Base-by-base conservation (phyloP, 2,797 vertebrate species). In the Clarias fuscus region DNA sequence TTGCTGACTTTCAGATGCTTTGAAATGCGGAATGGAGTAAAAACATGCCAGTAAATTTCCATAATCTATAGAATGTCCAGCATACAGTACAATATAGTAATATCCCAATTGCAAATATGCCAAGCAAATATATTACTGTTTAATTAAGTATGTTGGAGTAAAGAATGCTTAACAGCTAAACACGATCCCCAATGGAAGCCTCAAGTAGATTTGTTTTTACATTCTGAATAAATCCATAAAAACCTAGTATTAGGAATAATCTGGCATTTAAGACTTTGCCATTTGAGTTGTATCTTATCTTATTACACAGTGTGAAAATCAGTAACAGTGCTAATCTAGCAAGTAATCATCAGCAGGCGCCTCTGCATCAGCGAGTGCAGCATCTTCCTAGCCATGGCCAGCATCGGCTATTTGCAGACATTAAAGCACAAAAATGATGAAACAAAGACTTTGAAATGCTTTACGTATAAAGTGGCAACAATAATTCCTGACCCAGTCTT, bases 301-400 rank as follows among this genome's bases (percentile, higher is more conserved):
- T 53, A 48, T 65, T 67, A 58, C 61, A 75, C 24, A 61, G 53
- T 3, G 22, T 70, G 14, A 83, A 86, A 83, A 61, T 40, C 53
- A 56, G 53, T 56, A 13, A 79, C 24, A 73, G 40, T 27, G 79
- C 5, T 58, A 82, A 40, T 65, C 22, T 24, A 37, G 59, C 43
- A 85, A 33, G 90, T 94, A 87, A 93, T 92, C 92, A 84, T 92
- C 91, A 83, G 91, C 92, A 43, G 91, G 90, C 0, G 91, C 89
- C 53, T 92, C 86, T 4, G 86, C 7, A 4, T 91, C 91, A 90
- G 92, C 89, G 79, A 91, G 89, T 22, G 89, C 87, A 87, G 89
- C 90, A 3, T 89, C 91, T 87, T 88, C 61, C 48, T 67, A 18
- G 70, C 78, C 48, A 59, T 77, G 18, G 61, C 76, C 18, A 61